Base-by-base conservation (phyloP, 2,888 invertebrate genomes). In the Platycheirus albimanus region DNA sequence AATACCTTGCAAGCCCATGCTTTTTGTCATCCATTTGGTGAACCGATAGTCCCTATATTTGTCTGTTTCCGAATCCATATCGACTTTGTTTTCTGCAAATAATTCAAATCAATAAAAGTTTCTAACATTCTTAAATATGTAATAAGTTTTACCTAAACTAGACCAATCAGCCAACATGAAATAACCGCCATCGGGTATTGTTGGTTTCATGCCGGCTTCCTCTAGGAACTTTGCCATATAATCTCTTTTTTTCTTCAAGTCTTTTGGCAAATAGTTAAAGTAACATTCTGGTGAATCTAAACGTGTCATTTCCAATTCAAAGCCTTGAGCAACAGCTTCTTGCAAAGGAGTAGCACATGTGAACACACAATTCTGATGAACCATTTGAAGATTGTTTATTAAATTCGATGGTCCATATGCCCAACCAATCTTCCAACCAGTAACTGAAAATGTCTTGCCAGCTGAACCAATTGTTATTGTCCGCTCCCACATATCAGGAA, bases 361-460 rank as follows among this genome's bases (percentile, higher is more conserved):
- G 89, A 98, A 99, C 0, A 98, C 95, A 86, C 95, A 95, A 92
- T 99, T 99, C 91, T 99, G 99, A 90, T 99, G 99, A 19, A 98
- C 95, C 85, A 96, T 94, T 89, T 96, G 95, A 71, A 98, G 90
- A 89, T 98, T 96, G 43, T 91, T 90, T 88, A 99, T 94, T 8
- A 99, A 92, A 76, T 94, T 90, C 0, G 94, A 93, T 0, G 99
- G 98, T 0, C 96, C 99, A 89, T 98, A 96, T 0, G 97, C 97
- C 99, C 99, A 99, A 63, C 99, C 99, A 2, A 94, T 94, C 93
- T 96, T 98, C 98, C 98, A 98, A 3, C 99, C 99, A 0, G 99
- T 99, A 11, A 98, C 97, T 66, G 98, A 98, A 92, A 99, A 99
- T 0, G 98, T 97, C 93, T 99, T 99, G 0, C 99, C 99, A 0